Conservation (phyloP, 2,797 vertebrate genomes). For the Aeoliscus strigatus region DNA sequence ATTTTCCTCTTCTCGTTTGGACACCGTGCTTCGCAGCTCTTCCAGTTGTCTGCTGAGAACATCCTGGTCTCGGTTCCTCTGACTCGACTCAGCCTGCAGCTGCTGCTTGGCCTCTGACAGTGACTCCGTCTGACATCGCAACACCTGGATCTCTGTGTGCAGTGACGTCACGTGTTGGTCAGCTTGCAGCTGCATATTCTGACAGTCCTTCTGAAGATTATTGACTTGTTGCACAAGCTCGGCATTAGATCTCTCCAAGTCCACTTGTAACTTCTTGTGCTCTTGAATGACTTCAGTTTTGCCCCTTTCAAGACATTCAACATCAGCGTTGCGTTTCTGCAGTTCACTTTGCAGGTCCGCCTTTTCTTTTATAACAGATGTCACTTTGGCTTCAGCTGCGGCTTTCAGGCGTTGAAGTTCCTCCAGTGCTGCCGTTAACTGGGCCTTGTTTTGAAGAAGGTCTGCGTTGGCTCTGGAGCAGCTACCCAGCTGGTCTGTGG, state of each 20-base stretch:
- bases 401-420: constrained; percentile 65
- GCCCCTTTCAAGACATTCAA: constrained; percentile 66
- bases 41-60: constrained; percentile 66
- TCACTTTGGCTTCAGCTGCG: constrained; percentile 59
- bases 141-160: constrained; percentile 63
- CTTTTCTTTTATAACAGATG: constrained; percentile 58
- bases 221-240: constrained; percentile 68
- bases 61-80: constrained; percentile 67
- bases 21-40: constrained; percentile 65
- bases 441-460: constrained; percentile 63
- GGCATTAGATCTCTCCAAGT: constrained; percentile 57
- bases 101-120: constrained; percentile 67
- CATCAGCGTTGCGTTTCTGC: constrained; percentile 63
- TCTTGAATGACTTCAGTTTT: constrained; percentile 68
- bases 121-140: constrained; percentile 64
- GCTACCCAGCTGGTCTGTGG: constrained; percentile 72
- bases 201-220: constrained; percentile 60
- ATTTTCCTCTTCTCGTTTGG: constrained; percentile 65
- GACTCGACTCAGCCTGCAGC: constrained; percentile 60
- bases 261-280: constrained; percentile 61
- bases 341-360: constrained; percentile 67
- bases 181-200: constrained; percentile 60
- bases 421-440: constrained; percentile 70
- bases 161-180: constrained; percentile 49
- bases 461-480: constrained; percentile 63